Evolutionary conservation across 2,797 vertebrate species (phyloP), one percentile per base, ranked within the genome.

Genomic region (Danio albolineatus): DNA sequence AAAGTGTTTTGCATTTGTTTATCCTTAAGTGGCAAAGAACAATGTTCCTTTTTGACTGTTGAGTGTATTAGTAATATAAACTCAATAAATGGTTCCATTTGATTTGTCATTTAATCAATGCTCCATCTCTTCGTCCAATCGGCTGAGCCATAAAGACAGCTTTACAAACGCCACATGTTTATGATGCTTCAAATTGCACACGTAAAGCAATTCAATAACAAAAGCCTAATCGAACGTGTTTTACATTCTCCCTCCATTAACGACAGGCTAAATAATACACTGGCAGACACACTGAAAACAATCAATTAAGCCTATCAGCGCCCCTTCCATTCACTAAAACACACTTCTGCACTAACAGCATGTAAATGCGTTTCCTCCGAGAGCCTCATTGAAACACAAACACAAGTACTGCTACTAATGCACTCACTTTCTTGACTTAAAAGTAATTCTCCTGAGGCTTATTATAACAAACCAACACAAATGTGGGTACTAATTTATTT

Each of bases 141-240:
- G 36, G 12, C 0, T 4, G 36, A n/a, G 59, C n/a, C 4, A 49
- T 70, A 59, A 67, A 48, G 14, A 38, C 53, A 38, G 72, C 16
- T 62, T 60, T 16, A 19, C 57, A 39, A 51, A 39, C 7, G 10
- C 65, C 39, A 67, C 41, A 8, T 1, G 4, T 56, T 66, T 13
- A 14, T 13, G 12, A 57, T 66, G 21, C 13, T n/a, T 64, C 48
- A 78, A 56, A 49, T n/a, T n/a, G 10, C 28, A 54, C 46, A n/a
- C 19, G 13, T 36, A 65, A 49, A 77, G 73, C 73, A 62, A 73
- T 69, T 72, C 73, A 80, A 80, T 85, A 73, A 80, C 54, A 14
- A 64, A 48, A 57, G 1, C 3, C 65, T 73, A 73, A 82, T 61
- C 17, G 46, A 43, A 73, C n/a, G 67, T 0, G 72, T 51, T 66